Percentiles rank a stretch among this genome's conserved stretches.
These are phyloP conservation scores for Montipora sp. DNA, from an alignment of 64 coral and sea anemone genomes.

Conservation along the genomic window DNA sequence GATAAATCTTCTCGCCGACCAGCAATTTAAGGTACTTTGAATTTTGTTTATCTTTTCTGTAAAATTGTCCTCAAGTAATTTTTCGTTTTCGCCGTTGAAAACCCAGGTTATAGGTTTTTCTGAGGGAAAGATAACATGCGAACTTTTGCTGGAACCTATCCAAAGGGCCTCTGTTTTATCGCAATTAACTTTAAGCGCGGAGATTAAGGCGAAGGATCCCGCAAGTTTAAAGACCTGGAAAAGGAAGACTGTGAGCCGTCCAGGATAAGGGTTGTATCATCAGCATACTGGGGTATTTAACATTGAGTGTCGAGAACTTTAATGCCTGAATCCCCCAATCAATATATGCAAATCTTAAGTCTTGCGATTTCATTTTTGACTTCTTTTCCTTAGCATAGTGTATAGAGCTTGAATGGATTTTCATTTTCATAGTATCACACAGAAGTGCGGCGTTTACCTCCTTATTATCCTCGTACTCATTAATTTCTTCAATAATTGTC, in stretches of 20 bases:
- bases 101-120: neutral
- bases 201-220: neutral
- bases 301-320: neutral
- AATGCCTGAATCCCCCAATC: constrained; percentile 1
- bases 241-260: neutral
- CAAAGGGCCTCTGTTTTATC: constrained; percentile 40
- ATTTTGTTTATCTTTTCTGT: constrained; percentile 15
- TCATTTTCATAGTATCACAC: too few species aligned
- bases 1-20: constrained; percentile 21
- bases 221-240: neutral
- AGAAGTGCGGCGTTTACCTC: too few species aligned
- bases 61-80: constrained; percentile 4
- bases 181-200: constrained; percentile 19
- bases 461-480: too few species aligned
- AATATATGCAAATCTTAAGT: neutral
- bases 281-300: constrained; percentile 24
- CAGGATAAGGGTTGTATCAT: constrained; percentile 15
- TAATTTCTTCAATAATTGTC: too few species aligned
- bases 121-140: neutral
- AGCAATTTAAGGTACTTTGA: neutral
- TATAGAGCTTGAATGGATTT: too few species aligned
- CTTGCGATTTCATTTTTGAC: constrained; percentile 2
- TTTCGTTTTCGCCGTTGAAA: constrained; percentile 3
- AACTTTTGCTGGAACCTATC: neutral
- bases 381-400: too few species aligned